These are phyloP conservation scores for Trichogramma evanescens DNA, from an alignment of 2,888 invertebrate genomes.

Conservation along the genomic window DNA sequence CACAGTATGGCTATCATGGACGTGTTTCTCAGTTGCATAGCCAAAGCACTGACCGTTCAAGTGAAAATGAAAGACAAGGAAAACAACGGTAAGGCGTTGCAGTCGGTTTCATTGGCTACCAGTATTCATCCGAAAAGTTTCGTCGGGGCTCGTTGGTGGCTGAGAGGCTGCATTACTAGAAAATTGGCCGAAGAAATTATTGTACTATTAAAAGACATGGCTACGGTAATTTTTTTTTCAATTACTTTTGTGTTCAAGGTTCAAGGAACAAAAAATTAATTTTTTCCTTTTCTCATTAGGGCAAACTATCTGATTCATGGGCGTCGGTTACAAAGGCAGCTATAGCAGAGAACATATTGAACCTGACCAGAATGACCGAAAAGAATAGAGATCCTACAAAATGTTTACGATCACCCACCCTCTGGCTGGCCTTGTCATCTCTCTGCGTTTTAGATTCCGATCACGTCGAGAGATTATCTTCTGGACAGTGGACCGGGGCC, in stretches of 20 bases:
- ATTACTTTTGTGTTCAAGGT: not conserved
- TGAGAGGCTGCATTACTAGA: conserved; percentile 74
- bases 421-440: conserved; percentile 90
- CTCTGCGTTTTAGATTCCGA: conserved; percentile 87
- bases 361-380: conserved; percentile 75
- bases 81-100: conserved; percentile 44
- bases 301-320: conserved; percentile 80
- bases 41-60: conserved; percentile 84
- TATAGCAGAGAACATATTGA: conserved; percentile 78
- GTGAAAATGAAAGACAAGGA: conserved; percentile 71
- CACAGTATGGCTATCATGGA: conserved; percentile 71
- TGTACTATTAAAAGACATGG: conserved; percentile 83
- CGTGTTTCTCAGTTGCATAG: conserved; percentile 82
- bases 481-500: conserved; percentile 70
- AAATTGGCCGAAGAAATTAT: conserved; percentile 86
- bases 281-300: conserved; percentile 51
- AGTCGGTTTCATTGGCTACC: conserved; percentile 55
- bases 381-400: conserved; percentile 65
- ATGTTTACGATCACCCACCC: conserved; percentile 74
- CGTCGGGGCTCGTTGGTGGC: conserved; percentile 68
- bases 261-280: not conserved
- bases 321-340: conserved; percentile 79
- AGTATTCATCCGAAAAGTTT: conserved; percentile 56
- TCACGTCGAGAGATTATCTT: conserved; percentile 75
- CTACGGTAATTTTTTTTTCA: conserved; percentile 59